phyloP scores from a whole-genome alignment of 2,888 invertebrate species.

The Unio pictorum region DNA sequence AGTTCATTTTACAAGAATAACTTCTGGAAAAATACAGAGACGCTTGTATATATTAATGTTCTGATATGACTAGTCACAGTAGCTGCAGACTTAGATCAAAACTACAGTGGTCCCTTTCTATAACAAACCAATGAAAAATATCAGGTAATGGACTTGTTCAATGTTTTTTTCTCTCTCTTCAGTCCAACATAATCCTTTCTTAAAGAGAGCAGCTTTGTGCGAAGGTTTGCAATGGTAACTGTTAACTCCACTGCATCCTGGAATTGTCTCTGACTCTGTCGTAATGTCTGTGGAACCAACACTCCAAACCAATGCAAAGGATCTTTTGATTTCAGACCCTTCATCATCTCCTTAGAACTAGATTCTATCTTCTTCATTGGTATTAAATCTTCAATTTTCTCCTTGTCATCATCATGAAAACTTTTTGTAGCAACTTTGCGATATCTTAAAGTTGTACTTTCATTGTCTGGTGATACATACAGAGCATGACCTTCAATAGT shows the following conservation, averaged over 20 bases:
- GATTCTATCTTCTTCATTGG: background rate
- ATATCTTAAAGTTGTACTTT: constrained; percentile 18
- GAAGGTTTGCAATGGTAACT: constrained; percentile 35
- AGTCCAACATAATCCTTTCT: constrained; percentile 6
- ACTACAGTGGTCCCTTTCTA: too few species aligned
- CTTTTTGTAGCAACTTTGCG: constrained; percentile 20
- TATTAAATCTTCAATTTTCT: constrained; percentile 7
- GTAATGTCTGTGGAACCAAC: constrained; percentile 85
- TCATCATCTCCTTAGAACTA: background rate
- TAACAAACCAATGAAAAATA: too few species aligned
- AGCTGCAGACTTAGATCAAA: too few species aligned
- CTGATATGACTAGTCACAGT: too few species aligned
- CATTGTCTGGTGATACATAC: background rate
- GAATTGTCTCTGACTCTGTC: constrained; percentile 83
- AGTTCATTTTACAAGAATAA: too few species aligned
- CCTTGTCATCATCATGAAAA: constrained; percentile 5
- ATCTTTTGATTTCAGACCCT: constrained; percentile 66
- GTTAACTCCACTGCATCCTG: constrained; percentile 72
- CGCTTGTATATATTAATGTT: too few species aligned
- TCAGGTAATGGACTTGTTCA: too few species aligned
- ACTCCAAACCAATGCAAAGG: constrained; percentile 91
- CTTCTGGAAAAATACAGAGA: too few species aligned
- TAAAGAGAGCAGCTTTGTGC: background rate
- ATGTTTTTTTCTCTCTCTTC: too few species aligned
- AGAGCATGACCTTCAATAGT: constrained; percentile 6